Conservation (phyloP, 1,140 invertebrate genomes). For the Popillia japonica region DNA sequence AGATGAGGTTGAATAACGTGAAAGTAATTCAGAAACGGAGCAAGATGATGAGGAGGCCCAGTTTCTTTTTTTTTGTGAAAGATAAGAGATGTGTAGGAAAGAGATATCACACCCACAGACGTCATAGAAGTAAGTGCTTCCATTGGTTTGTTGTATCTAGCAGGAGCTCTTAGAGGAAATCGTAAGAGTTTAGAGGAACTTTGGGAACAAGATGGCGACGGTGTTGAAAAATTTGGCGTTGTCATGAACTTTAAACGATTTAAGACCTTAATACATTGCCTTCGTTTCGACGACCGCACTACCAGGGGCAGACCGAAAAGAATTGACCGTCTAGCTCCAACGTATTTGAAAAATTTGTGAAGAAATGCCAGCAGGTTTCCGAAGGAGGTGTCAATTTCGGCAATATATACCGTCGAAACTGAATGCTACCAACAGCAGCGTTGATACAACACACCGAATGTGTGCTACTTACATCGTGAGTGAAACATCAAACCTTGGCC, state of each 20-base stretch:
- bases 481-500: conserved; percentile 4
- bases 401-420: too few species aligned
- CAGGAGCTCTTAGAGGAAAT: conserved; percentile 46
- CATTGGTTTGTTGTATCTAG: conserved; percentile 44
- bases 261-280: too few species aligned
- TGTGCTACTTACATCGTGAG: not conserved
- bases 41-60: conserved; percentile 15
- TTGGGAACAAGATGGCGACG: conserved; percentile 50
- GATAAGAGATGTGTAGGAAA: conserved; percentile 39
- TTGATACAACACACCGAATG: not conserved
- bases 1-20: conserved; percentile 35
- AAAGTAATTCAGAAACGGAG: conserved; percentile 39
- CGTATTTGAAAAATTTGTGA: conserved; percentile 55
- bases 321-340: conserved; percentile 55
- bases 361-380: conserved; percentile 55
- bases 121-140: conserved; percentile 43
- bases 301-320: conserved; percentile 42
- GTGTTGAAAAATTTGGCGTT: conserved; percentile 45
- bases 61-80: conserved; percentile 39
- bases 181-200: conserved; percentile 50
- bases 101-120: too few species aligned
- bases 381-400: conserved; percentile 48
- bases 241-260: conserved; percentile 41
- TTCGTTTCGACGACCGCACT: conserved; percentile 48
- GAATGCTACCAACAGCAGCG: not conserved